Conservation (phyloP, 2,888 invertebrate species). For the Cactoblastis cactorum region DNA sequence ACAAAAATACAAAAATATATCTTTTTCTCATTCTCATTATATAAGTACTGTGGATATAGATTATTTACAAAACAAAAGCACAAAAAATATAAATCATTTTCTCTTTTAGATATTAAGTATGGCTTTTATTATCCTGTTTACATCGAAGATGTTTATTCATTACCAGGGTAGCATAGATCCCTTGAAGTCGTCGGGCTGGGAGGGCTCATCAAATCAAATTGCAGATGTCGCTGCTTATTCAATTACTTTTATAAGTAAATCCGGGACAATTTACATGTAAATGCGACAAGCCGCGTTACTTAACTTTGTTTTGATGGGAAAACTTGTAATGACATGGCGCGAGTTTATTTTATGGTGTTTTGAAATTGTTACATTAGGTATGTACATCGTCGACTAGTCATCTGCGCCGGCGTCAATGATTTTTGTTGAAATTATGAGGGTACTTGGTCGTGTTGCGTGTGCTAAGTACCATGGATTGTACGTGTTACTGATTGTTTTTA, state of each 20-base stretch:
- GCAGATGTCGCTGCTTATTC: conserved; percentile 37
- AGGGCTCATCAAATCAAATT: conserved; percentile 52
- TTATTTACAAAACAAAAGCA: no score
- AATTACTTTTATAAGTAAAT: conserved; percentile 72
- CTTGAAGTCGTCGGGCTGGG: neutral
- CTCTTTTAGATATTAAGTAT: no score
- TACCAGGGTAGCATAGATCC: neutral
- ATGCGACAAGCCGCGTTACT: conserved; percentile 41
- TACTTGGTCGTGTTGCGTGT: no score
- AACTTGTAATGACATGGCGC: conserved; percentile 43
- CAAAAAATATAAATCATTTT: no score
- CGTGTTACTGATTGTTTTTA: no score
- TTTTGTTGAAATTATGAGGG: no score
- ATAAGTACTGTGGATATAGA: no score
- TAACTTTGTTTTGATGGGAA: conserved; percentile 42
- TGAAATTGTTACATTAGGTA: neutral
- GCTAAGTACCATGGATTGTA: no score
- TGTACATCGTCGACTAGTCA: no score
- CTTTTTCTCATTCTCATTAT: no score
- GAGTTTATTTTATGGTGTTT: neutral
- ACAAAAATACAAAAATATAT: no score
- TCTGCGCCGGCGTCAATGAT: no score
- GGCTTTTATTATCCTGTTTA: neutral
- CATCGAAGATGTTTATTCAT: neutral
- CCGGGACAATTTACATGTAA: conserved; percentile 67